Evolutionary conservation across 1,140 invertebrate species (phyloP).

Genomic region (Bombus polaris): DNA sequence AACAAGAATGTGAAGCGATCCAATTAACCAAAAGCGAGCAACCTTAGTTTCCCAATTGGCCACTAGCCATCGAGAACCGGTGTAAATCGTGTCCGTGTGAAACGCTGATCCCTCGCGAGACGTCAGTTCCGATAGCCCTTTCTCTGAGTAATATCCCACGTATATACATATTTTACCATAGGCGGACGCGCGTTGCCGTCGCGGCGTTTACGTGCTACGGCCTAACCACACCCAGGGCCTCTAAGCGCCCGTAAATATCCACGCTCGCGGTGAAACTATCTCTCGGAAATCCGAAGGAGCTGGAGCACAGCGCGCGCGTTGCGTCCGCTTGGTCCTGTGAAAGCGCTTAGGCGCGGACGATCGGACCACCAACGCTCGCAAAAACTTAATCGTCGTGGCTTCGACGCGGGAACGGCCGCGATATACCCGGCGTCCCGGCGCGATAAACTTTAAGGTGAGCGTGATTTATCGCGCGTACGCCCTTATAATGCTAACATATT

Average conservation of each 20-base stretch:
- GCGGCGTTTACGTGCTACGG: slow-evolving; percentile 67
- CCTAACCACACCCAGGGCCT: slow-evolving; percentile 73
- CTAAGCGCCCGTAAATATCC: slow-evolving; percentile 77
- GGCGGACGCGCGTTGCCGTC: slow-evolving; percentile 27
- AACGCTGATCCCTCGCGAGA: slow-evolving; percentile 44
- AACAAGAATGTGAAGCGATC: background rate
- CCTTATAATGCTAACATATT: slow-evolving; percentile 49
- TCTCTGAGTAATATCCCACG: slow-evolving; percentile 62
- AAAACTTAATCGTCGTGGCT: slow-evolving; percentile 63
- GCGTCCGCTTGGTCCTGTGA: slow-evolving; percentile 51
- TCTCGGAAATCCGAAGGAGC: slow-evolving; percentile 66
- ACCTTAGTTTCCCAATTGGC: background rate
- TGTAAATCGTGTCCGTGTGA: background rate
- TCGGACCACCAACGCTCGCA: slow-evolving; percentile 62
- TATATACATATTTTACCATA: slow-evolving; percentile 60
- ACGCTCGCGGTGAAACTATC: slow-evolving; percentile 64
- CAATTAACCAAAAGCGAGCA: background rate
- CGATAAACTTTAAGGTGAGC: slow-evolving; percentile 56
- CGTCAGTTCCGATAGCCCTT: slow-evolving; percentile 62
- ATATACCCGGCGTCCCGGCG: slow-evolving; percentile 39
- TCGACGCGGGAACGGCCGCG: slow-evolving; percentile 48
- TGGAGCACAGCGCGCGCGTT: background rate
- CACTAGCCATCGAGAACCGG: background rate
- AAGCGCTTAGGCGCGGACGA: slow-evolving; percentile 63
- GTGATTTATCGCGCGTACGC: slow-evolving; percentile 50